Evolutionary conservation across 2,113 vertebrate species (phyloP), one percentile per base, ranked within the genome.

Genomic region (Corydoras sp.): DNA sequence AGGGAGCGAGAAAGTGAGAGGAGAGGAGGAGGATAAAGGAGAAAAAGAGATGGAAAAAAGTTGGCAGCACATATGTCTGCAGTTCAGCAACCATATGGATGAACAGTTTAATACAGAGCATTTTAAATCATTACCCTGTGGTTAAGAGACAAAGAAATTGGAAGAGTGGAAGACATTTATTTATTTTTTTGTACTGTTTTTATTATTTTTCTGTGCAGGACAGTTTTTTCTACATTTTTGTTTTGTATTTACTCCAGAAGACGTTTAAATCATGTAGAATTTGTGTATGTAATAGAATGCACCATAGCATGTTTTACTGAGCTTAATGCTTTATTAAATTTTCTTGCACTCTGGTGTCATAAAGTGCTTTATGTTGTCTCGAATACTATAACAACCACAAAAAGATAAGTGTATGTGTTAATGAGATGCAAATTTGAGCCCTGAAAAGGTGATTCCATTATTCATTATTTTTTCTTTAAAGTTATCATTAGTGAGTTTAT

Each of bases 1-100:
- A 79, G 78, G 78, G 79, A 76, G 82, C 76, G 53, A 68, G 69
- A 71, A 76, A 83, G 71, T 70, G 82, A 79, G 81, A 86, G 82
- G 80, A 83, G 78, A 84, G 72, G 65, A 78, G 73, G 76, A 72
- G 76, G 73, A 76, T 79, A 84, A 76, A 61, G 81, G 78, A 81
- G 51, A 73, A 55, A 66, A 72, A 75, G 69, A 68, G 78, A 77
- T 56, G 72, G 67, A 73, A 66, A 74, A 74, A 76, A 76, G 71
- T 76, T 78, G 76, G 76, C 73, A 75, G 69, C 79, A 80, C 79
- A 80, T 80, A 80, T 80, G 79, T 80, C 79, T 80, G 62, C 67
- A 59, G 79, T 66, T 80, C 76, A 80, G 73, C 69, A 77, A 80
- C 79, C 79, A 80, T 80, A 80, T 80, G 79, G 79, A 77, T 69